Evolutionary conservation across 2,797 vertebrate species (phyloP).

Genomic region (Myripristis jacobus): DNA sequence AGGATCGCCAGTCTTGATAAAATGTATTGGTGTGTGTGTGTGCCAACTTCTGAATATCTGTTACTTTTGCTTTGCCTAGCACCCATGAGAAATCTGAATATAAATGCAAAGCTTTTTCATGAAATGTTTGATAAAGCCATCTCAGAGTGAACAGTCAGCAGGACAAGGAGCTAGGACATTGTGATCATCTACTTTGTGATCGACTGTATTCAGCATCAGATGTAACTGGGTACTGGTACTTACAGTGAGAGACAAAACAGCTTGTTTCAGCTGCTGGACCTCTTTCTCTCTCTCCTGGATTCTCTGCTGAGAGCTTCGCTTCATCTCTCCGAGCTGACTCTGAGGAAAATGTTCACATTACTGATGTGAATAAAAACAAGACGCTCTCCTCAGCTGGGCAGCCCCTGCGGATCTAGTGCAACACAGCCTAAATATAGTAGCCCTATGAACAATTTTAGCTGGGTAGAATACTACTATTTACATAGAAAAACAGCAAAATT

Average conservation of each 20-base stretch:
- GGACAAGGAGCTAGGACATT: not conserved
- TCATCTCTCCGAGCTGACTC: constrained; percentile 76
- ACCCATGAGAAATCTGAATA: not conserved
- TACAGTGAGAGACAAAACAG: constrained; percentile 79
- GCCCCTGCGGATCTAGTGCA: too few species aligned
- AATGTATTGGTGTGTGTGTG: not conserved
- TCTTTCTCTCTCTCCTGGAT: constrained; percentile 81
- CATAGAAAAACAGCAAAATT: too few species aligned
- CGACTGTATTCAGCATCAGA: not conserved
- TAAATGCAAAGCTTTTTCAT: not conserved
- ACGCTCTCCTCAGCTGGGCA: not conserved
- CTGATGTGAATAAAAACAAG: not conserved
- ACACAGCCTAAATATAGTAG: too few species aligned
- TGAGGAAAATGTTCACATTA: constrained; percentile 41
- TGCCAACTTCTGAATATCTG: not conserved
- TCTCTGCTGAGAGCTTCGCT: constrained; percentile 73
- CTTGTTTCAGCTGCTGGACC: constrained; percentile 78
- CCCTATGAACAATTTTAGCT: too few species aligned
- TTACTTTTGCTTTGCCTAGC: not conserved
- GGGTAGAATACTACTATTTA: too few species aligned
- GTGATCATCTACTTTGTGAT: not conserved
- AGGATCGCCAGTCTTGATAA: too few species aligned
- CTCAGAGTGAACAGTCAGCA: not conserved
- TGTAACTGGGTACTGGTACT: constrained; percentile 34
- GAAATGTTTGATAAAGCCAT: not conserved